Evolutionary conservation across 2,797 vertebrate species (phyloP).

Genomic region (Lepus townsendii): DNA sequence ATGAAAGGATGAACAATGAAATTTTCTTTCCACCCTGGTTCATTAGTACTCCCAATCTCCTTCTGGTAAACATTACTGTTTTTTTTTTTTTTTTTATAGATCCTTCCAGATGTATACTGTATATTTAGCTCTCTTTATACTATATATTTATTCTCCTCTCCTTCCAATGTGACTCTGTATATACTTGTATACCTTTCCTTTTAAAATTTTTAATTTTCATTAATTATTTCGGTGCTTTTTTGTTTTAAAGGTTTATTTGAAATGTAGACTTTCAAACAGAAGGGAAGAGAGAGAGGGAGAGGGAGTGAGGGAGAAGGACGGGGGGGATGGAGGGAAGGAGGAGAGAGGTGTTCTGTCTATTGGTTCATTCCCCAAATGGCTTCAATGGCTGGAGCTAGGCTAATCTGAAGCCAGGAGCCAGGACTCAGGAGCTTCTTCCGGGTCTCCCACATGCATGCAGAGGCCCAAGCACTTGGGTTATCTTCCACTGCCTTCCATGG

Average conservation of each 20-base stretch:
- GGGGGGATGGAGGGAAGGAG: too few relatives aligned
- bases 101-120: constrained; percentile 30
- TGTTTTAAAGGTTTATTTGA: neutral
- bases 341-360: too few relatives aligned
- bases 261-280: too few relatives aligned
- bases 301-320: too few relatives aligned
- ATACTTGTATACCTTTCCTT: neutral
- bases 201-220: neutral
- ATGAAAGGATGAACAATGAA: constrained; percentile 7
- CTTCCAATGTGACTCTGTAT: neutral
- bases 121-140: neutral
- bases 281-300: too few relatives aligned
- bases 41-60: neutral
- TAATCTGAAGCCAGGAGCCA: too few relatives aligned
- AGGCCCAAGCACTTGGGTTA: too few relatives aligned
- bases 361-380: too few relatives aligned
- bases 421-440: too few relatives aligned
- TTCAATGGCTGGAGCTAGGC: too few relatives aligned
- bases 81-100: neutral
- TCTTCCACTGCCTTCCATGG: too few relatives aligned
- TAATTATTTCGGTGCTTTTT: neutral
- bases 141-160: neutral
- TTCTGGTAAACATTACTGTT: constrained; percentile 7
- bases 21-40: neutral
- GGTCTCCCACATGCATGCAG: too few relatives aligned